Evolutionary conservation across 2,888 invertebrate genomes (phyloP).

Genomic region (Crepidodera aurea): DNA sequence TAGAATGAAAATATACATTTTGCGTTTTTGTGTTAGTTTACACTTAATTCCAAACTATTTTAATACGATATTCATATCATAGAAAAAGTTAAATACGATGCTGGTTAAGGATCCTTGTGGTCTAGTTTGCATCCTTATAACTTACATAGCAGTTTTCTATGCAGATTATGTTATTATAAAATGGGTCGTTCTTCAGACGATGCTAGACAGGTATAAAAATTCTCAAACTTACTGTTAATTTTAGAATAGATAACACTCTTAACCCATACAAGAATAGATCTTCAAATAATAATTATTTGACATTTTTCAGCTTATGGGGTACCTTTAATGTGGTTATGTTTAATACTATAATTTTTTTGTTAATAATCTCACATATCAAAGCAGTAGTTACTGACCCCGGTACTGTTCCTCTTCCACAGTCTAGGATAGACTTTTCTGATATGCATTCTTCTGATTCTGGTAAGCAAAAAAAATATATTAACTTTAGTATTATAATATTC

Average conservation of each 20-base stretch:
- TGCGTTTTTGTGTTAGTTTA: background rate
- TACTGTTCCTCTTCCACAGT: slow-evolving; percentile 79
- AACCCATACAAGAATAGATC: no score
- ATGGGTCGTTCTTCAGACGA: slow-evolving; percentile 83
- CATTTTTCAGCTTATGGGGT: slow-evolving; percentile 78
- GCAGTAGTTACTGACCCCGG: slow-evolving; percentile 92
- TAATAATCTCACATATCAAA: slow-evolving; percentile 80
- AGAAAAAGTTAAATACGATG: slow-evolving; percentile 58
- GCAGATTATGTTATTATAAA: slow-evolving; percentile 87
- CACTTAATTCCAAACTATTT: background rate
- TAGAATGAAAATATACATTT: background rate
- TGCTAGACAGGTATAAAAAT: slow-evolving; percentile 81
- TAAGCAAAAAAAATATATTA: no score
- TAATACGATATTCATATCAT: background rate
- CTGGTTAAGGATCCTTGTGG: slow-evolving; percentile 87
- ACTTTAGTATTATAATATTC: no score
- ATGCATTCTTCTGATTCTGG: slow-evolving; percentile 70
- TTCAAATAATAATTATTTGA: no score
- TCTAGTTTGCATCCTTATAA: slow-evolving; percentile 79
- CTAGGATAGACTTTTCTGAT: slow-evolving; percentile 81
- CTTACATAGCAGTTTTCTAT: slow-evolving; percentile 82
- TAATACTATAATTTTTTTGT: slow-evolving; percentile 78
- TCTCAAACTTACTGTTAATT: background rate
- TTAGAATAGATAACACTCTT: background rate
- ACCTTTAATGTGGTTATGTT: slow-evolving; percentile 81